A percentile compares a stretch with the other conserved stretches of the same genome.
These are phyloP conservation scores for Neodiprion fabricii DNA, from an alignment of 1,140 invertebrate genomes.

Conservation along the genomic window DNA sequence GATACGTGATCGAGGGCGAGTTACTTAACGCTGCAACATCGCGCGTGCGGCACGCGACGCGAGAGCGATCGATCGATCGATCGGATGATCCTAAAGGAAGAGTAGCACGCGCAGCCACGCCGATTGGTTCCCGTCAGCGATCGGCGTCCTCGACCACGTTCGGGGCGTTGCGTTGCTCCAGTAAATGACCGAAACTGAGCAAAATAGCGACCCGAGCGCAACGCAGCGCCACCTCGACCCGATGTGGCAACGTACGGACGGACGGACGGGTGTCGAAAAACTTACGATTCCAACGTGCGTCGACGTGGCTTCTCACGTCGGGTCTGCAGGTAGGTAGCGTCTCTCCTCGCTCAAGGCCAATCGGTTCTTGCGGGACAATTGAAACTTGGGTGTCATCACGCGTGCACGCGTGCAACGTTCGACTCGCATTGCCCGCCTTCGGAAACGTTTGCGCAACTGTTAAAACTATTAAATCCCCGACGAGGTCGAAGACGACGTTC, in stretches of 20 bases:
- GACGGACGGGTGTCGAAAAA: neutral
- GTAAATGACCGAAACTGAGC: too few species aligned
- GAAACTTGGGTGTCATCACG: neutral
- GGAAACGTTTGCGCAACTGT: neutral
- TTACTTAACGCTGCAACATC: constrained; percentile 45
- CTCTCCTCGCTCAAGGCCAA: neutral
- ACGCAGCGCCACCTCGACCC: too few species aligned
- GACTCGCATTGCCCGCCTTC: neutral
- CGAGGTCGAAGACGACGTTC: too few species aligned
- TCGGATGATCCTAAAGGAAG: neutral
- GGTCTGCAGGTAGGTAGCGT: neutral
- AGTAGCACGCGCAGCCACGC: too few species aligned
- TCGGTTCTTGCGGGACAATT: constrained; percentile 1
- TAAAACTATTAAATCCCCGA: too few species aligned
- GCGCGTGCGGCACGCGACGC: neutral
- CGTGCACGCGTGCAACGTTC: neutral
- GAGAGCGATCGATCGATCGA: neutral
- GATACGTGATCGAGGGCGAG: constrained; percentile 49
- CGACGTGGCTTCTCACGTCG: too few species aligned
- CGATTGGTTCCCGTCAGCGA: neutral
- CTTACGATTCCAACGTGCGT: neutral
- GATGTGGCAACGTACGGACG: too few species aligned
- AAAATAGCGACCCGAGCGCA: too few species aligned
- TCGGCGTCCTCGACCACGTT: constrained; percentile 1
- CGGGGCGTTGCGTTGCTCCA: neutral